Conservation (phyloP, 2,113 vertebrate species). For the Nothobranchius kuhntae region DNA sequence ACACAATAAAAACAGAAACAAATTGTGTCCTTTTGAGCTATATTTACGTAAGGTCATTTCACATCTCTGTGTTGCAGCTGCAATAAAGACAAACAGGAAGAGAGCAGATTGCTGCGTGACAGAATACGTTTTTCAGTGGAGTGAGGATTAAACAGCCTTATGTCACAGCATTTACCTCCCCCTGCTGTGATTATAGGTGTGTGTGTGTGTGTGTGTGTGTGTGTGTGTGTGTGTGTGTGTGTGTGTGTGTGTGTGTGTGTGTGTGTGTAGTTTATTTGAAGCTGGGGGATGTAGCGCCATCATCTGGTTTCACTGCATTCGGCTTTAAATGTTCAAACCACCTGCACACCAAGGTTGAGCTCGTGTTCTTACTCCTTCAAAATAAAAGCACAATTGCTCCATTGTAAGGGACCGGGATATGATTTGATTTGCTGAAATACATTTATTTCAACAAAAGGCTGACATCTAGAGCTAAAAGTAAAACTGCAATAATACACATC, state of each 20-base stretch:
- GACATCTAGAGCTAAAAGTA: neutral
- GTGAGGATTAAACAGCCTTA: constrained; percentile 73
- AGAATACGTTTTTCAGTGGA: constrained; percentile 70
- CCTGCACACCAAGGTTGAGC: constrained; percentile 32
- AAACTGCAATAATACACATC: neutral
- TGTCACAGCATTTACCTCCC: constrained; percentile 69
- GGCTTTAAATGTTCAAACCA: neutral
- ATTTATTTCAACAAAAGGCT: constrained; percentile 11
- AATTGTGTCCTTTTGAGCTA: neutral
- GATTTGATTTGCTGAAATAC: neutral
- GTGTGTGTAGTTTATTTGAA: neutral
- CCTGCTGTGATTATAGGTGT: constrained; percentile 51
- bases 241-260: no score
- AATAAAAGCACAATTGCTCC: constrained; percentile 22
- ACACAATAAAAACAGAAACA: neutral
- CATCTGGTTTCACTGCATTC: constrained; percentile 13
- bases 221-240: neutral
- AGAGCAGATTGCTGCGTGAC: constrained; percentile 73
- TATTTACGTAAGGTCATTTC: neutral
- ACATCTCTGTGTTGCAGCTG: constrained; percentile 6
- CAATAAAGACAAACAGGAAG: constrained; percentile 39
- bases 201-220: neutral
- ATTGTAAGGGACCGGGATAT: no score
- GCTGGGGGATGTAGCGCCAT: constrained; percentile 32
- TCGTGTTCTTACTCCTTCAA: constrained; percentile 17